Evolutionary conservation across 2,113 vertebrate genomes (phyloP), one percentile per base, ranked within the genome.

Genomic region (Sisor rabdophorus): DNA sequence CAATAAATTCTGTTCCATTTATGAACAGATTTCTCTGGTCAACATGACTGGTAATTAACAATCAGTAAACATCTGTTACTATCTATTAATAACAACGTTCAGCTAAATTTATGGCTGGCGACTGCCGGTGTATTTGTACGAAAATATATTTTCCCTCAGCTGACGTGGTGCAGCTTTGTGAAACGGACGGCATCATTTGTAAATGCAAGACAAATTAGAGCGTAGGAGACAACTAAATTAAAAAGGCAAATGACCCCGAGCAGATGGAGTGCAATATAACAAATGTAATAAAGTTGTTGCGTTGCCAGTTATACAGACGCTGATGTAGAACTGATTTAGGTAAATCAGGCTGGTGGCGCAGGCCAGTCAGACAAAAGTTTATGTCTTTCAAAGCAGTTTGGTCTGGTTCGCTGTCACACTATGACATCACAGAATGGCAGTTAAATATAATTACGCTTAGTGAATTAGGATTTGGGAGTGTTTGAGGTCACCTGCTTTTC

Each of bases 61-160:
- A 92, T 92, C 91, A 90, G 91, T 87, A 92, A 92, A 90, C 92
- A 93, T 91, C 92, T 93, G 92, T 88, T 93, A 85, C 89, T 86
- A 88, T 91, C 90, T 91, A 92, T 92, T 93, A 92, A 92, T 92
- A 91, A 89, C 79, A 36, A 79, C 22, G 82, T 80, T 70, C 58
- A 80, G 75, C 85, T 36, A 83, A 89, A 92, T 92, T 91, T 90
- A 92, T 85, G 79, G 80, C 88, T 73, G 69, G 73, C 78, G 81
- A 82, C 78, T 87, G 85, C 88, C 87, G 90, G 82, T 83, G 77
- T 81, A 78, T 83, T 82, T 78, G 76, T 68, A 77, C 78, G 77
- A 88, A 85, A 88, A 91, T 89, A 87, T 89, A 90, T 91, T 89
- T 86, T 85, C 64, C 71, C 83, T 84, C 84, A 73, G 56, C 83